A percentile compares a stretch with the other conserved stretches of the same genome.
Evolutionary conservation across 30 jellyfish, hydroid and myxozoan genomes (phyloP).

Genomic region (Turritopsis rubra): DNA sequence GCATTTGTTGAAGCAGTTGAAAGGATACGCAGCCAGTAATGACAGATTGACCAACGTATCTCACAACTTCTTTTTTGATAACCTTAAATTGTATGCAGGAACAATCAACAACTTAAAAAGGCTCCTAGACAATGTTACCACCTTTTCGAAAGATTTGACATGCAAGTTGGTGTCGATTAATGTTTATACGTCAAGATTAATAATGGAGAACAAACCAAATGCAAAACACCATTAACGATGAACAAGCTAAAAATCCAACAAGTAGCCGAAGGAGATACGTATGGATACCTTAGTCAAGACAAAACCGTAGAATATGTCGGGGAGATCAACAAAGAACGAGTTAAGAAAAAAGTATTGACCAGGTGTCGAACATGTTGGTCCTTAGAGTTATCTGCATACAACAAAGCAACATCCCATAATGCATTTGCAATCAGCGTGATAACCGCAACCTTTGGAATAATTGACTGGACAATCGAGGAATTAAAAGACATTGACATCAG

Average conservation of each 20-base stretch:
- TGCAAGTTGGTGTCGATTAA: constrained; percentile 35
- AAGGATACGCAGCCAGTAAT: too few species aligned
- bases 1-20: neutral
- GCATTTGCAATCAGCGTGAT: constrained; percentile 18
- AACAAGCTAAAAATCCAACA: constrained; percentile 24
- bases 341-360: constrained; percentile 22
- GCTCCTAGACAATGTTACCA: too few species aligned
- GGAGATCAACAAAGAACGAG: constrained; percentile 35
- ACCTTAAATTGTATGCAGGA: too few species aligned
- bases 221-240: neutral
- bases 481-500: constrained; percentile 27
- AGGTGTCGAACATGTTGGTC: constrained; percentile 22
- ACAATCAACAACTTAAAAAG: too few species aligned
- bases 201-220: constrained; percentile 22
- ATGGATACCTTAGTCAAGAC: constrained; percentile 35
- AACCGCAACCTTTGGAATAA: constrained; percentile 27
- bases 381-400: constrained; percentile 37
- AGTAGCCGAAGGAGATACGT: constrained; percentile 35
- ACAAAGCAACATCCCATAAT: constrained; percentile 39
- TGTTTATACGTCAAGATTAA: constrained; percentile 22
- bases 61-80: too few species aligned
- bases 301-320: constrained; percentile 34
- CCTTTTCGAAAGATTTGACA: too few species aligned
- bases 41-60: too few species aligned
- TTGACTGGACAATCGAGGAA: constrained; percentile 34